These are phyloP conservation scores for Luperina nickerlii DNA, from an alignment of 2,888 invertebrate genomes.

Conservation along the genomic window DNA sequence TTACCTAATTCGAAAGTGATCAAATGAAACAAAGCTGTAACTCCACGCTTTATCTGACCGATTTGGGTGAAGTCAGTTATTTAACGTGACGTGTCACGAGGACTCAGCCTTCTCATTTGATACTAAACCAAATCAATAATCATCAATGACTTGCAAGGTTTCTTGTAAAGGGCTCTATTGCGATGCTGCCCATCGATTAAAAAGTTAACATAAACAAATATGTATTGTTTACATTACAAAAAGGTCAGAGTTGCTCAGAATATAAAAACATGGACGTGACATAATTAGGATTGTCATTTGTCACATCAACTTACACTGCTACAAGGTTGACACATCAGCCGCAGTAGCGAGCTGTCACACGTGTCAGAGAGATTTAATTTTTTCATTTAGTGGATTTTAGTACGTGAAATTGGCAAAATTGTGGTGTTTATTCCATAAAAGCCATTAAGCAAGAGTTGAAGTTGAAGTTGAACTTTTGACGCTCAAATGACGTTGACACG, in stretches of 20 bases:
- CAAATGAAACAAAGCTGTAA: constrained; percentile 1
- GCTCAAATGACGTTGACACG: neutral
- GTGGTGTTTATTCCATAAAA: no score
- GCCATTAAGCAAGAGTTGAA: no score
- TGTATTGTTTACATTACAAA: constrained; percentile 1
- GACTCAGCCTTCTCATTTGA: constrained; percentile 29
- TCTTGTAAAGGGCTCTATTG: neutral
- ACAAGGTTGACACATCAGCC: no score
- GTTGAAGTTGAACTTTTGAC: no score
- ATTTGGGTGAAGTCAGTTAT: constrained; percentile 32
- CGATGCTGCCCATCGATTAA: constrained; percentile 25
- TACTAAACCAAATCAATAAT: constrained; percentile 47
- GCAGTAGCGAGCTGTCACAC: no score
- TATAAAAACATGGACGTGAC: neutral
- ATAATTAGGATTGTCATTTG: neutral
- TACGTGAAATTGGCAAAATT: no score
- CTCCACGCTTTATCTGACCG: neutral
- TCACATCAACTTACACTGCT: neutral
- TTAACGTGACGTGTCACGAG: constrained; percentile 4
- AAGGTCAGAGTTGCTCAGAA: neutral
- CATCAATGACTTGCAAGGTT: constrained; percentile 36
- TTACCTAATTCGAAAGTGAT: constrained; percentile 10
- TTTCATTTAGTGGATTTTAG: no score
- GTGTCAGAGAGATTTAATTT: no score
- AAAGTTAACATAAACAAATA: neutral